Evolutionary conservation across 2,797 vertebrate species (phyloP).

Genomic region (Orientallactaga sibirica): DNA sequence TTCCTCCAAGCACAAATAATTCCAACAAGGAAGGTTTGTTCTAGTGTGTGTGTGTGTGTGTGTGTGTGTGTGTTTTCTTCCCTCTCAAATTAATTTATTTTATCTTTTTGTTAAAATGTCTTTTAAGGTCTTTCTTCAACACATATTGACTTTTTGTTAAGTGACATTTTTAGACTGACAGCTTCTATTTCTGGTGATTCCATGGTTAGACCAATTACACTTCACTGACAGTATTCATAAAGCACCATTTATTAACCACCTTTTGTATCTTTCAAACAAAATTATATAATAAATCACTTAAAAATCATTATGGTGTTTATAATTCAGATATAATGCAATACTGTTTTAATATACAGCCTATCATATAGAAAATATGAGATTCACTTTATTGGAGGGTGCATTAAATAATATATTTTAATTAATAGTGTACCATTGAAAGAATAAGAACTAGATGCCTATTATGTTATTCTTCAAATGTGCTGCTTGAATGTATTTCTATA

Average conservation of each 20-base stretch:
- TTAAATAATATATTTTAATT: conserved; percentile 92
- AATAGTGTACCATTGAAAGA: conserved; percentile 90
- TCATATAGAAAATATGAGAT: conserved; percentile 85
- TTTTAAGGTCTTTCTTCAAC: conserved; percentile 64
- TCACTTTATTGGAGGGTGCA: conserved; percentile 86
- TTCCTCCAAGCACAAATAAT: conserved; percentile 78
- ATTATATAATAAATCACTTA: conserved; percentile 58
- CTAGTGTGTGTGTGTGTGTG: conserved; percentile 69
- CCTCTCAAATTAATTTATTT: conserved; percentile 86
- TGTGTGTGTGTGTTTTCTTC: conserved; percentile 54
- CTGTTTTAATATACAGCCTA: conserved; percentile 84
- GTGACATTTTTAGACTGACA: conserved; percentile 48
- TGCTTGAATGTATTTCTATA: conserved; percentile 89
- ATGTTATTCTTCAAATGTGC: conserved; percentile 89
- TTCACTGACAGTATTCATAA: conserved; percentile 68
- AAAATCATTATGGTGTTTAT: conserved; percentile 73
- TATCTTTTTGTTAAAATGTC: conserved; percentile 73
- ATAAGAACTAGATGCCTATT: conserved; percentile 86
- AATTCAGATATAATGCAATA: conserved; percentile 78
- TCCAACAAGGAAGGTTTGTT: conserved; percentile 71
- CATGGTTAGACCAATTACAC: conserved; percentile 63
- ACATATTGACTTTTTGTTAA: conserved; percentile 65
- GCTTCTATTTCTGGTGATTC: conserved; percentile 71
- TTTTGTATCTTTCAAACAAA: conserved; percentile 65
- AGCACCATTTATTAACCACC: conserved; percentile 62